Evolutionary conservation across 2,888 invertebrate species (phyloP), one percentile per base, ranked within the genome.

Genomic region (Drosophila lacicola): DNA sequence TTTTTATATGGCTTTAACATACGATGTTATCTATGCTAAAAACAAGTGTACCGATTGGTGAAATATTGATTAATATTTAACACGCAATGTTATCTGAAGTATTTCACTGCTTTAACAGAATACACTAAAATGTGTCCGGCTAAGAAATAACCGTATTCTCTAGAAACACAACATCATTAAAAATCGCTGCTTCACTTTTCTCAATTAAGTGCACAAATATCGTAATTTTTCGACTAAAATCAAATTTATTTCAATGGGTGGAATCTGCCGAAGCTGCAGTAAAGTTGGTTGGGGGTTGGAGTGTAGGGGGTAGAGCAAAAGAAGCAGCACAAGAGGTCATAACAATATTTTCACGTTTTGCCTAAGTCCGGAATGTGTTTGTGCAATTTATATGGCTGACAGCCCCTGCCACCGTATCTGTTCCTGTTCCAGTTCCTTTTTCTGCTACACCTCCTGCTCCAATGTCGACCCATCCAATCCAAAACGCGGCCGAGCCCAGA

Each of bases 271-370:
- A 60, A 42, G 62, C 54, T 65, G 63, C 42, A 54, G 44, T 44
- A 25, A 47, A 51, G 49, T 25, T 56, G 17, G 0, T 10, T 1
- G 46, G 4, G 8, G 1, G n/a, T 33, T 29, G 37, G 21, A 8
- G 25, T 29, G 8, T 29, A 29, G 29, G 8, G 17, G 42, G 42
- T 19, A 17, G 11, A 37, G 37, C 41, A 53, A 19, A 21, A 64
- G 47, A 19, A 66, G 53, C 42, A 46, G 25, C 67, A 46, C 34
- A 67, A 69, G 74, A 87, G 88, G 89, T 90, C 90, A 70, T 90
- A 88, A 88, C 89, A 89, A 90, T 90, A 90, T 90, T 90, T 90
- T 88, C 82, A 83, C 85, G 87, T 86, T 88, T 86, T 82, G 79
- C 84, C 88, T 87, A 86, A 88, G 89, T 84, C 87, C 80, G 84